Evolutionary conservation across 1,140 invertebrate genomes (phyloP).

Genomic region (Papilio dardanus): DNA sequence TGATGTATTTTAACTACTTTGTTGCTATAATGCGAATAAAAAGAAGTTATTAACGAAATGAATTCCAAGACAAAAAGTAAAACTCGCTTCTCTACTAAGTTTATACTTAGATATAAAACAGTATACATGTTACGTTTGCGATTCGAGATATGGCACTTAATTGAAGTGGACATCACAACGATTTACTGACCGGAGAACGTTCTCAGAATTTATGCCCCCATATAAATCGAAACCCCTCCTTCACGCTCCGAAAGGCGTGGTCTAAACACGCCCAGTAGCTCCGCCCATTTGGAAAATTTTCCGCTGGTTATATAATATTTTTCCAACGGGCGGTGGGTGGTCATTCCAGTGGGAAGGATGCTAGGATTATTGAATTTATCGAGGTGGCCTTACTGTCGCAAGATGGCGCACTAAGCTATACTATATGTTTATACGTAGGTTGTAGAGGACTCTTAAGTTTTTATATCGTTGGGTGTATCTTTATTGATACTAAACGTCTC

Average conservation of each 20-base stretch:
- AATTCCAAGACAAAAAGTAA: not conserved
- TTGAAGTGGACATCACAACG: slow-evolving; percentile 30
- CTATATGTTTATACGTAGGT: slow-evolving; percentile 16
- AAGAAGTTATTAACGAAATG: no score
- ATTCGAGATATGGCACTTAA: slow-evolving; percentile 32
- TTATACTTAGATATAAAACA: not conserved
- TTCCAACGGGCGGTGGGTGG: slow-evolving; percentile 54
- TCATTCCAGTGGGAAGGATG: slow-evolving; percentile 51
- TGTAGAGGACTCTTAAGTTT: slow-evolving; percentile 14
- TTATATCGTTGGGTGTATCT: slow-evolving; percentile 20
- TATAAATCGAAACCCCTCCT: slow-evolving; percentile 43
- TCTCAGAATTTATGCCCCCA: slow-evolving; percentile 38
- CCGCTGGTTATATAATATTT: slow-evolving; percentile 53
- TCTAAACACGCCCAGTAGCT: slow-evolving; percentile 32
- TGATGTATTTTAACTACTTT: no score
- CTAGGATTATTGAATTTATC: slow-evolving; percentile 66
- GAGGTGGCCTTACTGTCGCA: slow-evolving; percentile 43
- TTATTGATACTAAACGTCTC: slow-evolving; percentile 10
- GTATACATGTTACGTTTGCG: slow-evolving; percentile 14
- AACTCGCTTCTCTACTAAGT: not conserved
- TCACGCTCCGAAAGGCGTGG: slow-evolving; percentile 50
- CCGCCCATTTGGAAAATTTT: slow-evolving; percentile 49
- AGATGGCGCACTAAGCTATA: slow-evolving; percentile 59
- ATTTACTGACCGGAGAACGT: slow-evolving; percentile 26
- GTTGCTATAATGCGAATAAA: no score